Base-by-base conservation (phyloP, 2,888 invertebrate genomes). In the Gymnocheta viridis region DNA sequence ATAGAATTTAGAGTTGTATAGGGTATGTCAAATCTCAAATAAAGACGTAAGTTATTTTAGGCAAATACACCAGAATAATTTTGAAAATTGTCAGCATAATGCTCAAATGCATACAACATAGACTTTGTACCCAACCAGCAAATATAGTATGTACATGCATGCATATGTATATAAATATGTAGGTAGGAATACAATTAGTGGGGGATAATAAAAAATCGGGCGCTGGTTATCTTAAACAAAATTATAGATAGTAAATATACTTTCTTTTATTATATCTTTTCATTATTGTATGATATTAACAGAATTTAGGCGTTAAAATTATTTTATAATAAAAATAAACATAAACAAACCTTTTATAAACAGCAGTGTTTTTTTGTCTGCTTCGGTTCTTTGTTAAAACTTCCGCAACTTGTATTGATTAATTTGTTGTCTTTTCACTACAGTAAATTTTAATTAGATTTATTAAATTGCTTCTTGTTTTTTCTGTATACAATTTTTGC, bases 51-150 rank as follows among this genome's bases (percentile, higher is more conserved):
- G 14, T 49, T 14, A 66, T 29, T 44, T 47, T 24, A 54, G 9
- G 24, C 14, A 19, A n/a, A 27, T 17, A 27, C 17, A 56, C 5
- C 27, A 44, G 24, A 6, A 24, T 17, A 12, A 64, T 19, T 47
- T 67, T 32, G 32, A 6, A 49, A 32, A 66, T 14, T 29, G 22
- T 67, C 19, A 51, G 24, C 38, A 38, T 56, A 29, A 72, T 60
- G 19, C 44, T 47, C n/a, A 32, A 14, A 44, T 27, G 60, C 73
- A 60, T 29, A 22, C 29, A 62, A 35, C 6, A 27, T 72, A 74
- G 82, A 82, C 82, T 82, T 82, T 82, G 82, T 19, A 82, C 82
- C 78, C 62, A 24, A 60, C 2, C 29, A 54, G 32, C 10, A 49
- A 24, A 17, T n/a, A 44, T 10, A 44, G n/a, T n/a, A n/a, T n/a